Conservation (phyloP, 1,140 invertebrate species). For the Cherax destructor region DNA sequence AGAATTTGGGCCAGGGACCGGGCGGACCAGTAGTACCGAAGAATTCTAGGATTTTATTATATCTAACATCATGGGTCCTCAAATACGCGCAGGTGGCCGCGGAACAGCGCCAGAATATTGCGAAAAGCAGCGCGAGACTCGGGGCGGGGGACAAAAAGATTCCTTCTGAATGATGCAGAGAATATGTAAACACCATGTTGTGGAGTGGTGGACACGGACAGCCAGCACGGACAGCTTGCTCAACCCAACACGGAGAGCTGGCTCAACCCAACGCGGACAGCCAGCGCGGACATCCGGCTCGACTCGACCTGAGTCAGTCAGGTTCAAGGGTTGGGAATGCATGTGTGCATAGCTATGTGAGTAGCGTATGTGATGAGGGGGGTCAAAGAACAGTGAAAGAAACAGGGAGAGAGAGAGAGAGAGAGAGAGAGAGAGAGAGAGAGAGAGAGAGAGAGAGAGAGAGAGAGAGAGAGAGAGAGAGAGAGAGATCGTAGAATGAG, state of each 20-base stretch:
- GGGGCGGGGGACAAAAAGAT: background rate
- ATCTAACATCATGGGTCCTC: background rate
- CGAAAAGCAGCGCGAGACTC: background rate
- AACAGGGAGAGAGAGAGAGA: background rate
- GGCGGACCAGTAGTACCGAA: background rate
- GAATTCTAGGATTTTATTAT: background rate
- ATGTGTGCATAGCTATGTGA: background rate
- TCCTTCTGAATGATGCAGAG: conserved; percentile 30
- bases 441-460: background rate
- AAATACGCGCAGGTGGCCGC: background rate
- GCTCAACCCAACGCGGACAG: background rate
- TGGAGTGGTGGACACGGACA: conserved; percentile 10
- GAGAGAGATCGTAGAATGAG: background rate
- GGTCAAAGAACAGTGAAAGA: background rate
- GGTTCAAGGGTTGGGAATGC: background rate
- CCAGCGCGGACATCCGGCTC: too few species aligned
- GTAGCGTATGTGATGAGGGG: too few species aligned
- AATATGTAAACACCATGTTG: conserved; percentile 53
- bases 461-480: background rate
- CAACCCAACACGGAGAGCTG: background rate
- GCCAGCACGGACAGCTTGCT: conserved; percentile 7
- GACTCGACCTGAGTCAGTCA: too few species aligned
- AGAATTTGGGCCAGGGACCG: background rate
- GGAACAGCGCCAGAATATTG: too few species aligned
- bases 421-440: background rate